A percentile compares a stretch with the other conserved stretches of the same genome.
Evolutionary conservation across 2,113 vertebrate species (phyloP).

Genomic region (Dendropsophus ebraccatus): DNA sequence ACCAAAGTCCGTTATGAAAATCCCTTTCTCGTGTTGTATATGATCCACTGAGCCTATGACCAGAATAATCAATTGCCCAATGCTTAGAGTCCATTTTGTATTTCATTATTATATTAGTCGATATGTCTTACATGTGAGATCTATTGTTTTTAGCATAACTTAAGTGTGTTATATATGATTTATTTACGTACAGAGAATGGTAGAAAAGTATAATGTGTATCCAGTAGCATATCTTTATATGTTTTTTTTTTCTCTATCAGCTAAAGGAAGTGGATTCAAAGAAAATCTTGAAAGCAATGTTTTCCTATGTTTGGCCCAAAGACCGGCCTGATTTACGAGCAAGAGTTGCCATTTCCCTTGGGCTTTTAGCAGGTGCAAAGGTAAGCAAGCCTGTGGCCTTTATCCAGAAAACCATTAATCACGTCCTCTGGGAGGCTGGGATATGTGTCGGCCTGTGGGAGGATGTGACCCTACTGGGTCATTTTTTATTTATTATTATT

Average conservation of each 20-base stretch:
- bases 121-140: no score
- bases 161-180: background rate
- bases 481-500: background rate
- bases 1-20: no score
- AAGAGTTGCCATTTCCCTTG: constrained; percentile 87
- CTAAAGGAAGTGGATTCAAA: constrained; percentile 87
- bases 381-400: constrained; percentile 71
- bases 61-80: no score
- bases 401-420: constrained; percentile 42
- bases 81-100: no score
- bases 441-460: constrained; percentile 12
- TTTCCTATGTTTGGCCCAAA: constrained; percentile 94
- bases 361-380: constrained; percentile 90
- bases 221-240: background rate
- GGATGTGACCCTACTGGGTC: constrained; percentile 13
- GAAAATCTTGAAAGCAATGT: constrained; percentile 89
- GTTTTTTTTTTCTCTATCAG: constrained; percentile 66
- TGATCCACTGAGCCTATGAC: no score
- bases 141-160: no score
- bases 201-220: background rate
- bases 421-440: constrained; percentile 25
- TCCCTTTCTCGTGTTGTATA: no score
- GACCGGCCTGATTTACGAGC: constrained; percentile 91
- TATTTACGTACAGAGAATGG: background rate
- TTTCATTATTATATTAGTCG: no score